Evolutionary conservation across 1,140 invertebrate genomes (phyloP), one percentile per base, ranked within the genome.

Genomic region (Batillaria attramentaria): DNA sequence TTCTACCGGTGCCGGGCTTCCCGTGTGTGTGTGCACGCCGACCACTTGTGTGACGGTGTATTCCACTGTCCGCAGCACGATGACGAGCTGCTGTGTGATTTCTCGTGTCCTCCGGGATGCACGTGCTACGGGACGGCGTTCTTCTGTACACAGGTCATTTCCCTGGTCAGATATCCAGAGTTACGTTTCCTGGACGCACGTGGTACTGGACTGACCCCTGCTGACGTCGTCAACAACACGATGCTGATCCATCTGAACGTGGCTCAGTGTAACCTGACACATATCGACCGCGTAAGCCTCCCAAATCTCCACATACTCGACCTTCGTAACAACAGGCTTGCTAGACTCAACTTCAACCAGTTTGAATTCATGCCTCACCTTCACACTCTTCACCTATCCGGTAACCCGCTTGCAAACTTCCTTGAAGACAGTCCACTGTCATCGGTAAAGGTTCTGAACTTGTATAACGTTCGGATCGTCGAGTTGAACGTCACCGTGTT

Each of bases 41-140:
- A 68, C 37, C 50, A 77, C 28, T 10, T 81, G 13, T 77, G 75
- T 37, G 73, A 77, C 78, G 62, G 43, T 13, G 37, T 37, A 33
- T 37, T 31, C 43, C 57, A 82, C 35, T 80, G 75, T 70, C 79
- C 77, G 43, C 65, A 78, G 41, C 50, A 46, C 62, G 79, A 80
- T 33, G 74, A 83, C 28, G 79, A 81, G 43, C 31, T 65, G 57
- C 57, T 79, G 18, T 83, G 76, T 60, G n/a, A 76, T n/a, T 8
- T 42, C 3, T 41, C 8, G 2, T 75, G 73, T 28, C 73, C 73
- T 89, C 83, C 39, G 87, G 60, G 31, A 28, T 83, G 78, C 42
- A 24, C 60, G 10, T 83, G 75, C 46, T 41, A 43, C 39, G 75
- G 65, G 50, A 33, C 24, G 16, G n/a, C 73, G 2, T 43, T 77